Base-by-base conservation (phyloP, 2,113 vertebrate species). In the Picathartes gymnocephalus region DNA sequence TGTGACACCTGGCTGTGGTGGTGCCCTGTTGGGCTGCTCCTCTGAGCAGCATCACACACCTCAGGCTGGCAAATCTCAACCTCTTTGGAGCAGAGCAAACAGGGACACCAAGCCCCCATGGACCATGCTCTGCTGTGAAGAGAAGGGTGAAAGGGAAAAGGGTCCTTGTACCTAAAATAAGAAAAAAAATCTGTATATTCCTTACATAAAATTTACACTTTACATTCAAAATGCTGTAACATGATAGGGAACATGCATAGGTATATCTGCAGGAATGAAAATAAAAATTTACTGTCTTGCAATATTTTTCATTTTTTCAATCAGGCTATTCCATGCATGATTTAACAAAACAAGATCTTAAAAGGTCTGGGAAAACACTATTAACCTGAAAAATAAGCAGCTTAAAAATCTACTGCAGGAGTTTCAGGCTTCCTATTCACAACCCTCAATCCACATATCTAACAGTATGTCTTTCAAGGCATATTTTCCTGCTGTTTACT, bases 331-430 rank as follows among this genome's bases (percentile, higher is more conserved):
- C 68, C 62, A 86, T 56, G 76, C 45, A 66, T 83, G 68, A 77
- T 81, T 90, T 91, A 86, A 86, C 56, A 53, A 94, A 95, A 93
- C 8, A 78, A 93, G 83, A 84, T 81, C 80, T 92, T 88, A 81
- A 84, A 96, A 78, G 58, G 68, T 66, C 88, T 91, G 51, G 33
- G 22, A 68, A 93, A 94, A 88, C 76, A 86, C 53, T 71, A 91
- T 81, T 93, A 94, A 95, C 88, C 51, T 78, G 72, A 91, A 95
- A 91, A 95, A 91, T 88, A 95, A 93, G 90, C 61, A 89, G 96
- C 83, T 95, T 95, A 78, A 88, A 88, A 84, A 94, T 74, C 64
- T 93, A 74, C 88, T 89, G 94, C 45, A 86, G 51, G 69, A 86
- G n/a, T 91, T 74, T 62, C 80, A 81, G 65, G 65, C 40, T 81